Percentiles rank a stretch among this genome's conserved stretches.
Evolutionary conservation across 2,113 vertebrate species (phyloP).

Genomic region (Leucoraja erinaceus): DNA sequence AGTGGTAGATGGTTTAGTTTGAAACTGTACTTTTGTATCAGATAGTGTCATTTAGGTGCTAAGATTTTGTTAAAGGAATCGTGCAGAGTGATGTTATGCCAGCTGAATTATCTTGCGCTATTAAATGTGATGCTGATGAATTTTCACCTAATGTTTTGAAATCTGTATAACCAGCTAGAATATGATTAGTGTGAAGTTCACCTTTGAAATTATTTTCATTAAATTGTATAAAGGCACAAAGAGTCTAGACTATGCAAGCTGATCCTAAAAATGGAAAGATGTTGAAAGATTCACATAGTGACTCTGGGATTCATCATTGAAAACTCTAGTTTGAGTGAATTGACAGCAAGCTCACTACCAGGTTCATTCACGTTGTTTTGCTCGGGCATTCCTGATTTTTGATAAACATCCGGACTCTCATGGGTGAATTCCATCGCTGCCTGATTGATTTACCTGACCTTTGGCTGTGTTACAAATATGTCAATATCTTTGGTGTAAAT

Average conservation of each 20-base stretch:
- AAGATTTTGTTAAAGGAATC: not conserved
- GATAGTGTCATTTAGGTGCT: not conserved
- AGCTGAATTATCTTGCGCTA: not conserved
- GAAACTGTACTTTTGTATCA: not conserved
- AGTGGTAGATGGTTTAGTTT: not conserved
- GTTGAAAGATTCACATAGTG: not conserved
- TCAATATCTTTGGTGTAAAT: not conserved
- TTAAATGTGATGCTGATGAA: not conserved
- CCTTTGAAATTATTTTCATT: not conserved
- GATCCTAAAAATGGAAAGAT: constrained; percentile 1
- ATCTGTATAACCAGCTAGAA: not conserved
- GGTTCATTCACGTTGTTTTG: constrained; percentile 4
- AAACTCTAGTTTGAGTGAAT: constrained; percentile 8
- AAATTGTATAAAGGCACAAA: not conserved
- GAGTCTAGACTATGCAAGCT: not conserved
- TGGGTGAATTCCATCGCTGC: constrained; percentile 29
- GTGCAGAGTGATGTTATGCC: not conserved
- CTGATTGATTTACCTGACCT: constrained; percentile 36
- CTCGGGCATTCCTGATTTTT: not conserved
- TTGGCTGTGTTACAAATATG: not conserved
- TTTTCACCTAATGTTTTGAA: not conserved
- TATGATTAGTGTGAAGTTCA: not conserved
- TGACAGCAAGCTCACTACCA: not conserved
- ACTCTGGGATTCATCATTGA: constrained; percentile 22
- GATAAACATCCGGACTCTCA: not conserved